Base-by-base conservation (phyloP, 2,113 vertebrate species). In the Hydrolagus affinis region DNA sequence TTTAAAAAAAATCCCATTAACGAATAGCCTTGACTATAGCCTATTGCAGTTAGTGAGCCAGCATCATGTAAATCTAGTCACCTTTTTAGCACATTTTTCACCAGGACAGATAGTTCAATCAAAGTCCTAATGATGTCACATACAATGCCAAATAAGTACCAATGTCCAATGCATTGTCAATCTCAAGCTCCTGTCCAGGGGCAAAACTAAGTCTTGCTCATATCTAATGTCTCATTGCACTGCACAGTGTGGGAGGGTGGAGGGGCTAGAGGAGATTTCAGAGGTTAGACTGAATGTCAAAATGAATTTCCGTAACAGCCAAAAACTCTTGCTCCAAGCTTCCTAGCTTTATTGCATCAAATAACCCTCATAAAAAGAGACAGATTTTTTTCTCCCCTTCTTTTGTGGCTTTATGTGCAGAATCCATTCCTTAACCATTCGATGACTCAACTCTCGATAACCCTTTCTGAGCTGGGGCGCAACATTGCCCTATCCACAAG, bases 201-300 rank as follows among this genome's bases (percentile, higher is more conserved):
- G 78, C 86, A 30, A 88, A 86, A 87, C 14, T 86, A 77, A 56
- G 44, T 1, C 19, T 1, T 86, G 72, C 64, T 90, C n/a, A 8
- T 86, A 85, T 86, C 74, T 88, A 87, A 86, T 85, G 30, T 66
- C 86, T 88, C 30, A 86, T 85, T 86, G 86, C 83, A 66, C 86
- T 85, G 86, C 87, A 88, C 6, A 44, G 12, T 21, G 15, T 28
- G 44, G 32, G 17, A 75, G 60, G 86, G 19, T 86, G 12, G 85
- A 70, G 57, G 72, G 88, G 86, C 80, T 11, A 80, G 87, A 74
- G 23, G 72, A 87, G 86, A 80, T 62, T 85, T 85, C 71, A 87
- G 86, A 89, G 85, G 86, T 88, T 86, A 88, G 74, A 86, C 86
- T 87, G 90, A 87, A 87, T 88, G 88, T 88, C 87, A 90, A 87